Evolutionary conservation across 35 echinoderm and acorn worm genomes (phyloP).

Genomic region (Strongylocentrotus purpuratus): DNA sequence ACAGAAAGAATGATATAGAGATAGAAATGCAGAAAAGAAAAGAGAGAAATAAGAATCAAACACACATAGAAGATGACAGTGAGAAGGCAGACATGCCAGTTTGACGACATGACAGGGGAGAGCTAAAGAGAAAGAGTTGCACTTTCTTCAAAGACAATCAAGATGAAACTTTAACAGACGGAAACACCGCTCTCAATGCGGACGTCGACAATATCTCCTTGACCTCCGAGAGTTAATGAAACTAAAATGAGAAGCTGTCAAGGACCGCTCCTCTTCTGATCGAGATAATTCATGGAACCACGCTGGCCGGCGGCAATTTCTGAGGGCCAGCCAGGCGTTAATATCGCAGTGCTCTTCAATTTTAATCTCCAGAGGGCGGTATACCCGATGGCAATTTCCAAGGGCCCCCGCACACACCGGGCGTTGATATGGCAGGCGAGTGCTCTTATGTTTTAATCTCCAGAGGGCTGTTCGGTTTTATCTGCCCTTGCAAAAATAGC

Average conservation of each 20-base stretch:
- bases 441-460: neutral
- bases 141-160: neutral
- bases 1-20: neutral
- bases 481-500: neutral
- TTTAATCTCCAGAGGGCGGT: neutral
- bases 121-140: neutral
- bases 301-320: neutral
- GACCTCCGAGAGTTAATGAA: constrained; percentile 4
- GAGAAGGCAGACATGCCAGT: neutral
- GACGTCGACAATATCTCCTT: neutral
- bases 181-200: neutral
- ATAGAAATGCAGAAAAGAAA: too few relatives aligned
- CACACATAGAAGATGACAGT: neutral
- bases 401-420: neutral
- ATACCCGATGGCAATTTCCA: neutral
- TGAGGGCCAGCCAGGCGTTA: neutral
- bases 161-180: neutral
- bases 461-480: neutral
- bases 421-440: neutral
- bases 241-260: neutral
- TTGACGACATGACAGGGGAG: neutral
- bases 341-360: neutral
- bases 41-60: neutral
- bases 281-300: neutral
- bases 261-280: neutral